A percentile compares a stretch with the other conserved stretches of the same genome.
Evolutionary conservation across 2,888 invertebrate species (phyloP).

Genomic region (Rutpela maculata): DNA sequence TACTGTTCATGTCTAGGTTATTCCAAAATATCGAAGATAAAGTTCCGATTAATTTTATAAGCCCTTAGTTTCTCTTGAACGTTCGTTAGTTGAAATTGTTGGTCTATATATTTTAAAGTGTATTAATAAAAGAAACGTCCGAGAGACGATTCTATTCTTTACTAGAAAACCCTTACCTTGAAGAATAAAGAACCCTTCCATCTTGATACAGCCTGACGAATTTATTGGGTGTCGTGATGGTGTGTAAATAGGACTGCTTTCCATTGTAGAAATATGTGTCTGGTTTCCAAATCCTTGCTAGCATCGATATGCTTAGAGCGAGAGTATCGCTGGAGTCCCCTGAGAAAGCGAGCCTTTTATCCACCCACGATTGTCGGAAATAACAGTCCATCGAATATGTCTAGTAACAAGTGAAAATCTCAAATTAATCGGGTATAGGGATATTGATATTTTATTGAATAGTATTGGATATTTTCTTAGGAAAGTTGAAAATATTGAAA

Average conservation of each 20-base stretch:
- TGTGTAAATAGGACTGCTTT: constrained; percentile 88
- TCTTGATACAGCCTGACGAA: constrained; percentile 86
- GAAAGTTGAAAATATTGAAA: neutral
- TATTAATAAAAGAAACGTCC: no score
- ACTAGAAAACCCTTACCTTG: constrained; percentile 76
- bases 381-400: constrained; percentile 92
- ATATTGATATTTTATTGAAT: neutral
- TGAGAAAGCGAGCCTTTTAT: constrained; percentile 83
- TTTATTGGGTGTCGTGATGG: constrained; percentile 90
- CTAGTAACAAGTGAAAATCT: constrained; percentile 72
- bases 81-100: no score
- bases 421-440: neutral
- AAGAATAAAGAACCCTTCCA: constrained; percentile 85
- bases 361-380: constrained; percentile 90
- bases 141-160: neutral
- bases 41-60: no score
- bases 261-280: constrained; percentile 92
- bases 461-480: neutral
- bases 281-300: constrained; percentile 89
- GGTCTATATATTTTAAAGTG: no score
- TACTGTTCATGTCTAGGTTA: no score
- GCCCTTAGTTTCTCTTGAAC: no score
- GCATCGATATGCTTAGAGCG: constrained; percentile 86
- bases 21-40: no score
- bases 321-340: constrained; percentile 80